These are phyloP conservation scores for Sycophila texana DNA, from an alignment of 2,888 invertebrate genomes.

Conservation along the genomic window DNA sequence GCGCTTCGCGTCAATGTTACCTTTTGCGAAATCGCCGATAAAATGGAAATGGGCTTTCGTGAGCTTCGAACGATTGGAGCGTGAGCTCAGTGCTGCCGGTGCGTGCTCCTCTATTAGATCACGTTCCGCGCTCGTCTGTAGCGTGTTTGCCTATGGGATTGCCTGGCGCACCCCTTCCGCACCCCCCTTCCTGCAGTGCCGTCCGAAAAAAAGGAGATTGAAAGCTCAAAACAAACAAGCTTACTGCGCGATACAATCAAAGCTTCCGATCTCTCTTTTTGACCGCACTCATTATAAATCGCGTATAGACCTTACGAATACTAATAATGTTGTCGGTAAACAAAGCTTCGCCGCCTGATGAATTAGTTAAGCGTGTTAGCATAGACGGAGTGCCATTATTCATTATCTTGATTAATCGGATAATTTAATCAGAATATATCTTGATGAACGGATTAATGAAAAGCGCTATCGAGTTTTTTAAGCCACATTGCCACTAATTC, in stretches of 20 bases:
- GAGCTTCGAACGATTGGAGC: neutral
- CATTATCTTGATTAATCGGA: no score
- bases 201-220: slow-evolving; percentile 9
- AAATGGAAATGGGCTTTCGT: slow-evolving; percentile 27
- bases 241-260: neutral
- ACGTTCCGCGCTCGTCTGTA: slow-evolving; percentile 27
- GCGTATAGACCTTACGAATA: slow-evolving; percentile 26
- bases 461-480: neutral
- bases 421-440: neutral
- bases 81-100: neutral
- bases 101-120: slow-evolving; percentile 30
- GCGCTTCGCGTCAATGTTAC: slow-evolving; percentile 32
- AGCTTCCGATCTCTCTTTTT: slow-evolving; percentile 20
- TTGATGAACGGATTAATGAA: no score
- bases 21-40: slow-evolving; percentile 49
- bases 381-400: neutral
- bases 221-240: slow-evolving; percentile 32
- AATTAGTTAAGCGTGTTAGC: neutral
- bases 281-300: no score
- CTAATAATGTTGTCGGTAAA: slow-evolving; percentile 18
- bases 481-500: neutral
- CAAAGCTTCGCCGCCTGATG: neutral
- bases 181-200: neutral
- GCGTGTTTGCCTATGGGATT: slow-evolving; percentile 41
- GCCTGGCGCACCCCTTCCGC: neutral